These are phyloP conservation scores for Machimus atricapillus DNA, from an alignment of 2,888 invertebrate genomes.

Conservation along the genomic window DNA sequence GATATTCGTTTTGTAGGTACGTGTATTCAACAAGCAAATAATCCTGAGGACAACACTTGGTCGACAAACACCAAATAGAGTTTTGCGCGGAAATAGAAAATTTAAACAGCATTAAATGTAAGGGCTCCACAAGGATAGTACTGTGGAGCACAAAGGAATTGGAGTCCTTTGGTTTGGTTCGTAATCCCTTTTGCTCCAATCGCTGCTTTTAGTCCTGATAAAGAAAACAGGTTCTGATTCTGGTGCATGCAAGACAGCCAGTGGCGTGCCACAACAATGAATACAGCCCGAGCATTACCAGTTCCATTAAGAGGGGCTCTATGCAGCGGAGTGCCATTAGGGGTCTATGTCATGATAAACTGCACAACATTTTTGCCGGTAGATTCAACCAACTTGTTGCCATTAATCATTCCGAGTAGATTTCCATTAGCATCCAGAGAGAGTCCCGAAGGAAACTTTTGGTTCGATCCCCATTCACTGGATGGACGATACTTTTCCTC, in stretches of 20 bases:
- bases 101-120: neutral
- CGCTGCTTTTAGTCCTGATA: neutral
- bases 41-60: neutral
- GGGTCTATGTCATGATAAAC: neutral
- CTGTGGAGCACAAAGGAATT: neutral
- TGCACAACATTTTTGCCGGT: neutral
- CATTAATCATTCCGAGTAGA: conserved; percentile 6
- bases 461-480: neutral
- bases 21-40: neutral
- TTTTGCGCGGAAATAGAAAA: neutral
- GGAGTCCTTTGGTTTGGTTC: neutral
- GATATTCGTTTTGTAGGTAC: neutral
- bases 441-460: neutral
- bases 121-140: neutral
- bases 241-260: neutral
- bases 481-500: neutral
- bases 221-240: neutral
- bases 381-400: neutral
- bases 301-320: neutral
- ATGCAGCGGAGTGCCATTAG: neutral
- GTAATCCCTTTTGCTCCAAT: neutral
- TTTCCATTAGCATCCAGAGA: neutral
- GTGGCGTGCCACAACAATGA: neutral
- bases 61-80: neutral
- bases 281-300: neutral